phyloP scores from a whole-genome alignment of 2,888 invertebrate species.

The Dorcus hopei region DNA sequence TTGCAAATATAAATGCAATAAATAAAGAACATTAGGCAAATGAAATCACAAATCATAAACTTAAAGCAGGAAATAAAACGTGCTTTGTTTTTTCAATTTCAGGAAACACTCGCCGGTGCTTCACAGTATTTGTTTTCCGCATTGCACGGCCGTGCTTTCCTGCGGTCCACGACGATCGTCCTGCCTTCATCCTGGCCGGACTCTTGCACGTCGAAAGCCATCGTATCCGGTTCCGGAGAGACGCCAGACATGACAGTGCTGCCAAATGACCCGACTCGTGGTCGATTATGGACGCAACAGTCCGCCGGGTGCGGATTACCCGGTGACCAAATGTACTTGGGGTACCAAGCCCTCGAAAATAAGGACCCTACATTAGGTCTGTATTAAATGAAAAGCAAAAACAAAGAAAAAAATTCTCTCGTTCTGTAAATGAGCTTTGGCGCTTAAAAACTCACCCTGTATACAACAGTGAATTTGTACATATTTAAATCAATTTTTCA shows the following conservation, averaged over 20 bases:
- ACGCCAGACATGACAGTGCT: conserved; percentile 55
- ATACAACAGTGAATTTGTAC: too few species aligned
- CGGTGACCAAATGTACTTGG: conserved; percentile 59
- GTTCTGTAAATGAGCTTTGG: too few species aligned
- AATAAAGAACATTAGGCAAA: too few species aligned
- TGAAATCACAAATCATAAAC: too few species aligned
- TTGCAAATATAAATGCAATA: too few species aligned
- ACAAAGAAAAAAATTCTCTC: too few species aligned
- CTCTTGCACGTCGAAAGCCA: conserved; percentile 45
- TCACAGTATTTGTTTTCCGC: conserved; percentile 58
- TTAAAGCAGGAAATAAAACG: too few species aligned
- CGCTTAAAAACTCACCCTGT: too few species aligned
- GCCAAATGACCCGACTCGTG: conserved; percentile 52
- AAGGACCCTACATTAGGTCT: conserved; percentile 43
- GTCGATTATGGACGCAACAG: conserved; percentile 61
- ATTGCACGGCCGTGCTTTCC: conserved; percentile 56
- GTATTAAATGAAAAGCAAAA: neutral
- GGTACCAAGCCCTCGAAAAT: conserved; percentile 46
- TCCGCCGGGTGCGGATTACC: conserved; percentile 57
- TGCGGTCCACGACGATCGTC: conserved; percentile 57
- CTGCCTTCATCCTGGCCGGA: conserved; percentile 60
- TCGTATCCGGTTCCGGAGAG: conserved; percentile 52
- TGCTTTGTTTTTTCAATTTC: conserved; percentile 31
- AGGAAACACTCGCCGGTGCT: conserved; percentile 56
- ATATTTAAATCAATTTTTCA: too few species aligned